phyloP scores from a whole-genome alignment of 2,113 vertebrate genomes.

The rabbit (Oryctolagus cuniculus) region DNA sequence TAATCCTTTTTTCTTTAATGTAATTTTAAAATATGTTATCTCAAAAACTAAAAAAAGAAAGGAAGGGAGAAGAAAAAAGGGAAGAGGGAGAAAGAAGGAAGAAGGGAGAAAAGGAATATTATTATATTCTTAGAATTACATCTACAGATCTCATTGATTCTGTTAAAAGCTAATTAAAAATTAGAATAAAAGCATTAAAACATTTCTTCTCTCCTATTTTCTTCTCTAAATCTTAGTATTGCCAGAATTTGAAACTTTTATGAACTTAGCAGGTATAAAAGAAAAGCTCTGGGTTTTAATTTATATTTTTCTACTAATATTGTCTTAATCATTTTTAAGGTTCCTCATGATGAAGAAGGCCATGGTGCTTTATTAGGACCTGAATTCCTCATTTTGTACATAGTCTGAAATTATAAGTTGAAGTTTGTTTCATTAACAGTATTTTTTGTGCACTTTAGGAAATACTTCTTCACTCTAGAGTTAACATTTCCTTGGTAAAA shows the following conservation, averaged over 20 bases:
- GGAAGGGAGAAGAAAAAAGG: no score
- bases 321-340: background rate
- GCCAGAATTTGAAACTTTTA: background rate
- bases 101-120: no score
- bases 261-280: background rate
- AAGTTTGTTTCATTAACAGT: background rate
- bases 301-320: background rate
- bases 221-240: background rate
- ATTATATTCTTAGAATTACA: no score
- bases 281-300: background rate
- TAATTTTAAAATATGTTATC: no score
- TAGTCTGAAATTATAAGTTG: background rate
- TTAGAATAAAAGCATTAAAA: no score
- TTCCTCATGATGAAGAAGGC: background rate
- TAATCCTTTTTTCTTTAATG: no score
- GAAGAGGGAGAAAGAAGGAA: no score
- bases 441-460: background rate
- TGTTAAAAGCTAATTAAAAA: no score
- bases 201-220: background rate
- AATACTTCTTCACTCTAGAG: background rate
- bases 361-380: background rate
- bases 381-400: background rate
- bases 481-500: background rate
- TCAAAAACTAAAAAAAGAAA: no score
- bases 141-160: no score